phyloP scores from a whole-genome alignment of 2,888 invertebrate genomes.

The Thereva nobilitata region DNA sequence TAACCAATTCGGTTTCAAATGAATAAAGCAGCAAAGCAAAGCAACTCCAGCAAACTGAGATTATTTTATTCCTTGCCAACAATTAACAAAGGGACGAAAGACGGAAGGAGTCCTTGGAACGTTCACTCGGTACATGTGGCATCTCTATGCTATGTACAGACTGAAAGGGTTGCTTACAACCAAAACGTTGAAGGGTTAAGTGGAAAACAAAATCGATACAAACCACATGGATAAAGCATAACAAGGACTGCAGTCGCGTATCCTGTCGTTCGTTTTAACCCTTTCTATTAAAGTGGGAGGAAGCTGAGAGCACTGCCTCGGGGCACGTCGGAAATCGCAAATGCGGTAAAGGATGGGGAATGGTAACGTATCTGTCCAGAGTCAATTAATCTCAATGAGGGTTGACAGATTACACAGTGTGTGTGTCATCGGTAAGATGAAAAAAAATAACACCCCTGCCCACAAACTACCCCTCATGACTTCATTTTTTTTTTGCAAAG shows the following conservation, averaged over 20 bases:
- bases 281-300: constrained; percentile 22
- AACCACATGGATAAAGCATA: constrained; percentile 14
- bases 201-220: constrained; percentile 28
- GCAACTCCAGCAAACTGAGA: too few relatives aligned
- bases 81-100: too few relatives aligned
- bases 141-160: too few relatives aligned
- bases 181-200: constrained; percentile 20
- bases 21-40: too few relatives aligned
- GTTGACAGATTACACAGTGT: constrained; percentile 17
- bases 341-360: constrained; percentile 8
- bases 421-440: constrained; percentile 13
- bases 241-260: background rate
- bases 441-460: constrained; percentile 10
- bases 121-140: too few relatives aligned
- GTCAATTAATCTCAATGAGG: constrained; percentile 37
- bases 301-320: background rate
- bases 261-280: background rate
- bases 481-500: constrained; percentile 32
- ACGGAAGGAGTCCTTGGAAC: too few relatives aligned
- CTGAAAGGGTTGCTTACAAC: too few relatives aligned
- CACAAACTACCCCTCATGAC: constrained; percentile 7
- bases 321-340: background rate
- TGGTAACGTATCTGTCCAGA: constrained; percentile 30
- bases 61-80: too few relatives aligned
- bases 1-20: too few relatives aligned